phyloP scores from a whole-genome alignment of 2,113 vertebrate species.

The Siphamia tubifer region DNA sequence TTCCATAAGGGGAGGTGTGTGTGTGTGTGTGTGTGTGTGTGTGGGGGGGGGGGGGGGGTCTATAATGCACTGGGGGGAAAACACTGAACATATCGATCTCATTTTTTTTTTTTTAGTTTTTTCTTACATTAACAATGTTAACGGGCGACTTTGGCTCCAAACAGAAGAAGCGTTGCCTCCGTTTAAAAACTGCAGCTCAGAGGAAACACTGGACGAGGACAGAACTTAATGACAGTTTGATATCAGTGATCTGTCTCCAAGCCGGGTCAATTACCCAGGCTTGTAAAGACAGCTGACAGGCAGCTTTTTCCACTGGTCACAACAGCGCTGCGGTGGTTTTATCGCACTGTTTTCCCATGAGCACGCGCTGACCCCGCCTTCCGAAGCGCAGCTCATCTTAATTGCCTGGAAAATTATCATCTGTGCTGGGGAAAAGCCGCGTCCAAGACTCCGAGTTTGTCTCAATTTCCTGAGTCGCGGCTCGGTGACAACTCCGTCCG shows the following conservation, averaged over 20 bases:
- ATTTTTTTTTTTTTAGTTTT: too few species aligned
- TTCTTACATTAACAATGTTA: too few species aligned
- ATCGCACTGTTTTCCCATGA: slow-evolving; percentile 50
- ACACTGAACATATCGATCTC: too few species aligned
- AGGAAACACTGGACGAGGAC: slow-evolving; percentile 16
- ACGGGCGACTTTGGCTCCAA: too few species aligned
- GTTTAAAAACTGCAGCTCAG: slow-evolving; percentile 14
- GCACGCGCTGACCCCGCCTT: slow-evolving; percentile 59
- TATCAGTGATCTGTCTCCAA: slow-evolving; percentile 57
- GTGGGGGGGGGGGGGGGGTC: too few species aligned
- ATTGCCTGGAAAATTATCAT: slow-evolving; percentile 76
- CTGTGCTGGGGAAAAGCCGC: slow-evolving; percentile 56
- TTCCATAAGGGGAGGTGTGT: too few species aligned
- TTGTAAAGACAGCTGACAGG: slow-evolving; percentile 74
- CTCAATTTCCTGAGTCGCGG: slow-evolving; percentile 48
- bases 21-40: too few species aligned
- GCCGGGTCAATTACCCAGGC: slow-evolving; percentile 67
- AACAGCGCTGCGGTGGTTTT: slow-evolving; percentile 48
- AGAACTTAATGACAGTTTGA: slow-evolving; percentile 56
- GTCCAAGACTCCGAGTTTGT: slow-evolving; percentile 47
- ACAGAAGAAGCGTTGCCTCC: neutral
- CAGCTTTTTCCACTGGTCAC: slow-evolving; percentile 58
- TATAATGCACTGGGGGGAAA: too few species aligned
- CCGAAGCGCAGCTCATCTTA: slow-evolving; percentile 54
- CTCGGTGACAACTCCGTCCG: slow-evolving; percentile 39